A percentile compares a stretch with the other conserved stretches of the same genome.
These are phyloP conservation scores for Hemithea aestivaria DNA, from an alignment of 2,888 invertebrate species.

Conservation along the genomic window DNA sequence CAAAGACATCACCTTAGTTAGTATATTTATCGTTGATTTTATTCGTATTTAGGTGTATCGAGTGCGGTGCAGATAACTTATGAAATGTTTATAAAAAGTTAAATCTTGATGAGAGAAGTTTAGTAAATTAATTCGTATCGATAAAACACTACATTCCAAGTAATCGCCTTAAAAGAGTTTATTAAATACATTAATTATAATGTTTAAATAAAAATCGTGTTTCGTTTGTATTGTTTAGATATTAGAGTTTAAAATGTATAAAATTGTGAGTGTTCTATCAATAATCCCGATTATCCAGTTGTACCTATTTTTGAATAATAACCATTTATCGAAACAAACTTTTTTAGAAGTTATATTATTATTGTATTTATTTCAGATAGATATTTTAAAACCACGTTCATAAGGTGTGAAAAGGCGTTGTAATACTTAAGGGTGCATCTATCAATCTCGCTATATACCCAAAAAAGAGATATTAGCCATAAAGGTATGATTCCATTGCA, in stretches of 20 bases:
- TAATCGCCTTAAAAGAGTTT: conserved; percentile 29
- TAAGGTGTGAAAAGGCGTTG: too few species aligned
- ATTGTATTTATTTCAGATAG: neutral
- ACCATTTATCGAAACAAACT: conserved; percentile 1
- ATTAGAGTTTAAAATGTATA: conserved; percentile 12
- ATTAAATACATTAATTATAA: conserved; percentile 25
- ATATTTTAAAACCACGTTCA: too few species aligned
- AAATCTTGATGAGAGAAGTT: conserved; percentile 45
- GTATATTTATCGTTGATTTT: conserved; percentile 40
- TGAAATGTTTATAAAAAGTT: conserved; percentile 39
- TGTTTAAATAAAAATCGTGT: conserved; percentile 23
- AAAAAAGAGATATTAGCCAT: too few species aligned
- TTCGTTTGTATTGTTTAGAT: conserved; percentile 25
- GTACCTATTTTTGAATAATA: conserved; percentile 6
- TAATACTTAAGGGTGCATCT: too few species aligned
- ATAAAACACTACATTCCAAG: conserved; percentile 22
- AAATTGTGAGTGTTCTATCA: conserved; percentile 11
- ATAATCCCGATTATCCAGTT: conserved; percentile 9
- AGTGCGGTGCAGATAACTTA: conserved; percentile 49
- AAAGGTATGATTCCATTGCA: too few species aligned
- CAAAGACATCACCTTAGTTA: conserved; percentile 44
- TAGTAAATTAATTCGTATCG: conserved; percentile 37
- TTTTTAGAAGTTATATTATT: neutral
- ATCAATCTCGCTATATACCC: too few species aligned
- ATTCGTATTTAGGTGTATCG: conserved; percentile 40